These are phyloP conservation scores for Onychorhynchus coronatus DNA, from an alignment of 2,113 vertebrate species.

Conservation along the genomic window DNA sequence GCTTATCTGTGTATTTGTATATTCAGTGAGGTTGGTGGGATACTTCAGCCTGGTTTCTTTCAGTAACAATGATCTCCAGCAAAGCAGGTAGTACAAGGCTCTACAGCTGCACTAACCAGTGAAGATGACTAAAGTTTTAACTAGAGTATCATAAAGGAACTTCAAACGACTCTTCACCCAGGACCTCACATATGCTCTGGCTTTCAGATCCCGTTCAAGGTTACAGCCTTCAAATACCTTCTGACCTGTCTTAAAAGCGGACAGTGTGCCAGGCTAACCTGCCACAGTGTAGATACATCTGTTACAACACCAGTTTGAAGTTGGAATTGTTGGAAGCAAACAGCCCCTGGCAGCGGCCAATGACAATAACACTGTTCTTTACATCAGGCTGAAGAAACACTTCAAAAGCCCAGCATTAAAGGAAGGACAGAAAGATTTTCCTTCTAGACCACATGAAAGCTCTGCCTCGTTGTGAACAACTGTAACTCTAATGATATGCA, in stretches of 20 bases:
- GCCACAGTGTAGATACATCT: not conserved
- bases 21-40: not conserved
- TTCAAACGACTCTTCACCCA: not conserved
- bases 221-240: not conserved
- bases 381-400: not conserved
- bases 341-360: not conserved
- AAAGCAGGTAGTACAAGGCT: not conserved
- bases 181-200: not conserved
- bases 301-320: not conserved
- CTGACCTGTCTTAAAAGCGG: not conserved
- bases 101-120: not conserved
- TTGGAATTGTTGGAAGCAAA: not conserved
- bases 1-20: not conserved
- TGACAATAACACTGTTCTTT: not conserved
- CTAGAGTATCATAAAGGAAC: not conserved
- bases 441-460: not conserved
- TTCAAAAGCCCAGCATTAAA: not conserved
- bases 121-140: not conserved
- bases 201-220: not conserved
- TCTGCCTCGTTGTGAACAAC: not conserved
- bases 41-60: accelerated
- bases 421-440: not conserved
- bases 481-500: not conserved
- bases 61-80: not conserved
- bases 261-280: not conserved